Evolutionary conservation across 2,888 invertebrate genomes (phyloP).

Genomic region (Phasia obesa): DNA sequence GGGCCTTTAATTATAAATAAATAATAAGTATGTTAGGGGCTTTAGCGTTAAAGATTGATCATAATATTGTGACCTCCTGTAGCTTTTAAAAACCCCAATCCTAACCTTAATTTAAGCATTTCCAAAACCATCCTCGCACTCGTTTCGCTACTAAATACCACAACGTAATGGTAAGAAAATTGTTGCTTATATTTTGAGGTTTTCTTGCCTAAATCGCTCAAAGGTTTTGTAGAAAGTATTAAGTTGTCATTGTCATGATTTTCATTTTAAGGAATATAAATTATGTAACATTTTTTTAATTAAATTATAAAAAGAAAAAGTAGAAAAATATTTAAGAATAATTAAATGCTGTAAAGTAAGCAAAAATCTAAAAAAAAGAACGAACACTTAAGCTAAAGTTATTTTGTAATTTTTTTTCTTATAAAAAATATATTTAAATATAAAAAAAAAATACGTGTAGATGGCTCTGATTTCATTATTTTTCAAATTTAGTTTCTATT

Average conservation of each 20-base stretch:
- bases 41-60: too few species aligned
- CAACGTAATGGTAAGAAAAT: constrained; percentile 12
- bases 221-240: constrained; percentile 43
- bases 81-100: background rate
- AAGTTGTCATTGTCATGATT: constrained; percentile 47
- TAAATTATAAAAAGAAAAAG: background rate
- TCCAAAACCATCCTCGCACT: too few species aligned
- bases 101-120: too few species aligned
- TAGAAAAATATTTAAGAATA: background rate
- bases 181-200: background rate
- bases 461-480: constrained; percentile 27
- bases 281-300: constrained; percentile 8
- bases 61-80: too few species aligned
- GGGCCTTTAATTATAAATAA: too few species aligned
- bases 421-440: constrained; percentile 13
- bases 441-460: constrained; percentile 25
- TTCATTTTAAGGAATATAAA: constrained; percentile 32
- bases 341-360: too few species aligned
- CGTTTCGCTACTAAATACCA: constrained; percentile 24
- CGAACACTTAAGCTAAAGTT: constrained; percentile 52
- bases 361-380: background rate
- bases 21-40: too few species aligned
- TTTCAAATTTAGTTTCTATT: too few species aligned
- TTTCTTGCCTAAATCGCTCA: constrained; percentile 29
- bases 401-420: constrained; percentile 54